These are phyloP conservation scores for Apostichopus japonicus DNA, from an alignment of 35 echinoderm and acorn worm species.

Conservation along the genomic window DNA sequence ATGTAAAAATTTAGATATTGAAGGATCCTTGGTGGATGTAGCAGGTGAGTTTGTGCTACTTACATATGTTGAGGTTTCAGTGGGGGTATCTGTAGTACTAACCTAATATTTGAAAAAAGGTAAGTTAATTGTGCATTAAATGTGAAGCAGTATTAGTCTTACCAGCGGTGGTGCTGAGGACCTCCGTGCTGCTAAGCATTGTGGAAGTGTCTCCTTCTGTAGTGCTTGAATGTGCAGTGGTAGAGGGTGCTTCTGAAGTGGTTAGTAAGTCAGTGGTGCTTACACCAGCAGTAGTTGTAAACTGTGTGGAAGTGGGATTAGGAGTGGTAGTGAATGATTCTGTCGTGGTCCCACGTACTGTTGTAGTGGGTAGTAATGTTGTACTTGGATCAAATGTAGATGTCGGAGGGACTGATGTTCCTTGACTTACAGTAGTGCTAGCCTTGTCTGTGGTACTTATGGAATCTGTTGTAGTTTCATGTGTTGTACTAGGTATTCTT, in stretches of 20 bases:
- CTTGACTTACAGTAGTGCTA: neutral
- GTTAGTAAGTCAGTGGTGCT: neutral
- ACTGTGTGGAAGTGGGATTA: too few relatives aligned
- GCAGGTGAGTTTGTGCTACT: too few relatives aligned
- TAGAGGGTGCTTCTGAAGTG: too few relatives aligned
- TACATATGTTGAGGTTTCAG: too few relatives aligned
- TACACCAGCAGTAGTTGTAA: too few relatives aligned
- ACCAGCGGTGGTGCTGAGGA: neutral
- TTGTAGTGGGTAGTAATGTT: neutral
- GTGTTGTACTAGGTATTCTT: slow-evolving; percentile 24
- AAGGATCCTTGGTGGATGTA: too few relatives aligned
- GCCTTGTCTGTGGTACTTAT: neutral
- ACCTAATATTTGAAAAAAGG: neutral
- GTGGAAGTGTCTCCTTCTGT: neutral
- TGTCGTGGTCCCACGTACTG: too few relatives aligned
- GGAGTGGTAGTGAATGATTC: too few relatives aligned
- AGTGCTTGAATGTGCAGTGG: neutral
- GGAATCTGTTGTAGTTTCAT: neutral
- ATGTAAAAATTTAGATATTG: too few relatives aligned
- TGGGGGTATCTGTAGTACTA: too few relatives aligned
- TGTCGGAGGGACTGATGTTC: neutral
- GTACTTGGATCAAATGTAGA: neutral
- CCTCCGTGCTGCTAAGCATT: neutral
- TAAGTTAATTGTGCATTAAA: neutral
- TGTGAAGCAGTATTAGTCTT: neutral